Evolutionary conservation across 2,888 invertebrate species (phyloP), one percentile per base, ranked within the genome.

Genomic region (Netelia melanura): DNA sequence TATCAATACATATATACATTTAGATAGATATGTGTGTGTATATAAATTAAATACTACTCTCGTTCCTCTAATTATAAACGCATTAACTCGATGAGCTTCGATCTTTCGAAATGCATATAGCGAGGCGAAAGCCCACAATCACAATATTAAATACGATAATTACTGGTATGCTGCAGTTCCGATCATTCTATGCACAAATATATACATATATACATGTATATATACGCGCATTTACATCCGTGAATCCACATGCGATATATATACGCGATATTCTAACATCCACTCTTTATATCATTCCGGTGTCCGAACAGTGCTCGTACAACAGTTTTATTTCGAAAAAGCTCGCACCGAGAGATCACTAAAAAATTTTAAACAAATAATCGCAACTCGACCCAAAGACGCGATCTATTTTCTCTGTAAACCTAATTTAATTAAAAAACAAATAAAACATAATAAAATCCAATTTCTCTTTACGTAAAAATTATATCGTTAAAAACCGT

Each of bases 111-210:
- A 82, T 76, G 80, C 74, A 80, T 38, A 52, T 9, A 78, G 56
- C 74, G 38, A 70, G 74, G 61, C 79, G 70, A 85, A 85, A 85
- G 44, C 62, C 76, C 44, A 62, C 85, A 85, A 85, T 83, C 76
- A 76, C 43, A 75, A 82, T 25, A 58, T 72, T 64, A 71, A 80
- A 65, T 38, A 76, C 82, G 76, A 85, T 79, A 85, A 85, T 85
- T 43, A 84, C 74, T 62, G n/a, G 77, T n/a, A 38, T 38, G 54
- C 70, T 58, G 76, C 62, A 71, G 62, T 79, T 71, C 70, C 62
- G 78, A 80, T 58, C 64, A 10, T 72, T 80, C 56, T 52, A 30
- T 30, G 30, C 30, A 30, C 30, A 67, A 44, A 56, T 23, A 54
- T 17, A 14, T 10, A 64, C 54, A 11, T 54, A 43, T 43, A n/a